phyloP scores from a whole-genome alignment of 2,888 invertebrate genomes.

The Calameuta filiformis region DNA sequence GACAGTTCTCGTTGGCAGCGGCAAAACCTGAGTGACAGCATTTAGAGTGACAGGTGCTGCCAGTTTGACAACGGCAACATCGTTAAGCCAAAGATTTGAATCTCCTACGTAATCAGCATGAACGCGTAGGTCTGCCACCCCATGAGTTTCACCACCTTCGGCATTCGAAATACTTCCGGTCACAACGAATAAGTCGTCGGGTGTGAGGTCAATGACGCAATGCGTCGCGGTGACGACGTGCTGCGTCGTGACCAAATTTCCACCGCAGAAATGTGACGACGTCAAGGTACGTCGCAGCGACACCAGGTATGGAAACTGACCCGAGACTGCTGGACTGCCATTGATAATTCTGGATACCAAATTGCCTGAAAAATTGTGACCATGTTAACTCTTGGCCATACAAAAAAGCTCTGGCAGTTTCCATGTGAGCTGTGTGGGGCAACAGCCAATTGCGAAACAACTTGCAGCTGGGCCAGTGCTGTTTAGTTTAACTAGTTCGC shows the following conservation, averaged over 20 bases:
- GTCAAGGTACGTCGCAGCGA: neutral
- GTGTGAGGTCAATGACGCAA: neutral
- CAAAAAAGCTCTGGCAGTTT: too few relatives aligned
- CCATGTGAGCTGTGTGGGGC: too few relatives aligned
- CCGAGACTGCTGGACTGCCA: neutral
- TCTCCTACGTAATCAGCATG: neutral
- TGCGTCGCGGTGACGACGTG: constrained; percentile 5
- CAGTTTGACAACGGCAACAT: neutral
- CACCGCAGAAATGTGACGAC: neutral
- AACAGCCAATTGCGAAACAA: too few relatives aligned
- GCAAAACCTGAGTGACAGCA: neutral
- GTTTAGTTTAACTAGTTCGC: too few relatives aligned
- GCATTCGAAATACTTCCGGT: constrained; percentile 1
- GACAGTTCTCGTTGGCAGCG: constrained; percentile 2
- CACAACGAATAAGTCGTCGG: neutral
- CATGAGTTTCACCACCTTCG: constrained; percentile 6
- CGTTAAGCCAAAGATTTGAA: neutral
- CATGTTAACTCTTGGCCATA: too few relatives aligned
- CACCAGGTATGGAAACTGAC: constrained; percentile 3
- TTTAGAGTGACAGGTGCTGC: neutral
- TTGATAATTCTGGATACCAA: neutral
- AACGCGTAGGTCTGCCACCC: neutral
- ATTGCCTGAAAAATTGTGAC: neutral
- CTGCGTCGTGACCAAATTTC: constrained; percentile 1
- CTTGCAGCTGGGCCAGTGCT: too few relatives aligned